phyloP scores from a whole-genome alignment of 2,888 invertebrate genomes.

The Dryocosmus kuriphilus region DNA sequence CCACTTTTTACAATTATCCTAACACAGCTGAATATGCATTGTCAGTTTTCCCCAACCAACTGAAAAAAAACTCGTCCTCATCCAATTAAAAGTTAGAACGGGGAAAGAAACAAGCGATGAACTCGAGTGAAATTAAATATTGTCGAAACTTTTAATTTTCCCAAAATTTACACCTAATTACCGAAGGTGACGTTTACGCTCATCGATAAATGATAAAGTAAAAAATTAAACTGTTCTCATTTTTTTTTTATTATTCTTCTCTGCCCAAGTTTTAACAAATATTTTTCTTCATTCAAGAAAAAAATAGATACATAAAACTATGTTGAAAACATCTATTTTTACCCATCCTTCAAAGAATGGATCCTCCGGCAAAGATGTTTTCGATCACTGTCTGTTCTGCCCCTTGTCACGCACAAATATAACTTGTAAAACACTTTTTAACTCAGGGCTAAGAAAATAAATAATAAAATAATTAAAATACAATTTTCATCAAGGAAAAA shows the following conservation, averaged over 20 bases:
- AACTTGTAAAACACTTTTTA: background rate
- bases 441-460: no score
- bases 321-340: background rate
- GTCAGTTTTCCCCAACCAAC: slow-evolving; percentile 26
- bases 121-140: slow-evolving; percentile 20
- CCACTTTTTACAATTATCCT: slow-evolving; percentile 35
- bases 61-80: slow-evolving; percentile 3
- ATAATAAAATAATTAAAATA: no score
- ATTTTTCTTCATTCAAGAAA: background rate
- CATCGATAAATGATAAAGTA: background rate
- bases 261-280: no score
- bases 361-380: background rate
- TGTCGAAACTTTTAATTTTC: slow-evolving; percentile 10
- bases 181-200: background rate
- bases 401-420: background rate
- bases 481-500: background rate
- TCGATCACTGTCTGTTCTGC: background rate
- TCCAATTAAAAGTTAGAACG: slow-evolving; percentile 34
- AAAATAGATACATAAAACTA: background rate
- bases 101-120: slow-evolving; percentile 6
- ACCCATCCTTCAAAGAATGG: background rate
- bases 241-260: no score
- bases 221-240: no score
- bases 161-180: background rate
- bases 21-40: slow-evolving; percentile 12